These are phyloP conservation scores for Amphimedon queenslandica DNA, from an alignment of 37 sponge, comb jelly and placozoan genomes.

Conservation along the genomic window DNA sequence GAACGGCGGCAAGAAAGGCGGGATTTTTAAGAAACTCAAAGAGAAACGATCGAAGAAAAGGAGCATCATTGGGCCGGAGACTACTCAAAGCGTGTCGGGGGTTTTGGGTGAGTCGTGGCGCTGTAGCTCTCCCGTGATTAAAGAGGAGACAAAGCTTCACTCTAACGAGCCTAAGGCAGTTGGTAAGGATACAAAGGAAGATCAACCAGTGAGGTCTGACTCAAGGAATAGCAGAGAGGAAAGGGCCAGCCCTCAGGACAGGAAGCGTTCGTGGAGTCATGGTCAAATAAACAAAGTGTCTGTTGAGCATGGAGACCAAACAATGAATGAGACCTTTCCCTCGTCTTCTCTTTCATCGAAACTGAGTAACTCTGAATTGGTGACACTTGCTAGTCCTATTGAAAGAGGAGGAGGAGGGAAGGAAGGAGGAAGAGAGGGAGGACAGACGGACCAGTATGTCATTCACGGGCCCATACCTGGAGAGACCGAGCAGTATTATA, in stretches of 20 bases:
- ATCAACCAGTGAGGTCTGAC: background rate
- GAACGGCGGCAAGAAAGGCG: constrained; percentile 17
- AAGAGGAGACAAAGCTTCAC: background rate
- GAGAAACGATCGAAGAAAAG: constrained; percentile 49
- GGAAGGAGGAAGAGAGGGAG: background rate
- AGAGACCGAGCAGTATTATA: background rate
- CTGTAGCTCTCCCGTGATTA: background rate
- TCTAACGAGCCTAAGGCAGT: background rate
- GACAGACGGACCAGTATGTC: background rate
- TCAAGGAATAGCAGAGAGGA: background rate
- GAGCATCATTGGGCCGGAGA: constrained; percentile 48
- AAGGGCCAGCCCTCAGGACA: background rate
- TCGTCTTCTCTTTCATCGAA: background rate
- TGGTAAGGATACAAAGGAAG: background rate
- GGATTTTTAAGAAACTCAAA: constrained; percentile 59
- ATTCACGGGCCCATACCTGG: background rate
- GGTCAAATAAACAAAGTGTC: background rate
- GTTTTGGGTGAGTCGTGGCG: background rate
- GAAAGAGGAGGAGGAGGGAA: constrained; percentile 5
- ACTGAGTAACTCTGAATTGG: background rate
- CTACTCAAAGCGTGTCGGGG: constrained; percentile 1
- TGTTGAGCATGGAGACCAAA: background rate
- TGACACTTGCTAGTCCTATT: background rate
- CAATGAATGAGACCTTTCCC: constrained; percentile 2
- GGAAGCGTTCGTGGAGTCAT: background rate